Evolutionary conservation across 2,113 vertebrate species (phyloP), one percentile per base, ranked within the genome.

Genomic region (Leiothrix lutea): DNA sequence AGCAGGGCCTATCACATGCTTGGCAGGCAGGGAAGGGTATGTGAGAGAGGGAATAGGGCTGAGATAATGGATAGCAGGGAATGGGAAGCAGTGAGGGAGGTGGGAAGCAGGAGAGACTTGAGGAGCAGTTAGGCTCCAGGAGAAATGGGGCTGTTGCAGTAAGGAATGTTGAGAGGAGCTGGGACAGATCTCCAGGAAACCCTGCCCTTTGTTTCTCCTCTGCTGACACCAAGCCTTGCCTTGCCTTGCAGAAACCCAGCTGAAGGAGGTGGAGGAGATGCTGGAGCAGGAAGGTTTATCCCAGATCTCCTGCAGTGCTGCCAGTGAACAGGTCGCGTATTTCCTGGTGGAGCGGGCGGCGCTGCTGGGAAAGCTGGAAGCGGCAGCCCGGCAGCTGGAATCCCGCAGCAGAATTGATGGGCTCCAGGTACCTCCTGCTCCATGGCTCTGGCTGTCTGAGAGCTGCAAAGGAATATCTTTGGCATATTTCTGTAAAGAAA

Each of bases 241-340:
- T 64, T 95, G 83, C 54, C 50, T 88, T 97, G 54, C 96, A 99
- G 99, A 98, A 94, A 94, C 89, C 42, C 98, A 99, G 95, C 97
- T 97, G 95, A 99, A 99, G 90, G 98, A 99, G 97, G 95, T 98
- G 67, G 96, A 98, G 62, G 98, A 99, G 98, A 98, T 99, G 98
- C 92, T 99, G 97, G 97, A 98, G 88, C 98, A 98, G 96, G 98
- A 99, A 92, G 98, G 97, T 35, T 97, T 99, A 9, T 98, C 96
- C 11, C 98, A 99, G 81, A 98, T 98, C 60, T 97, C 98, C 64
- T 96, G 98, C 94, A 98, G 97, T 86, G 98, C 97, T 61, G 94
- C 98, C 91, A 98, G 98, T 16, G 99, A 99, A 54, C 99, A 99
- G 96, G 97, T 98, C 8, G 98, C 98, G 7, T 99, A 99, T 96